Percentiles rank a stretch among this genome's conserved stretches.
phyloP scores from a whole-genome alignment of 2,797 vertebrate species.

The Spinus pinus region DNA sequence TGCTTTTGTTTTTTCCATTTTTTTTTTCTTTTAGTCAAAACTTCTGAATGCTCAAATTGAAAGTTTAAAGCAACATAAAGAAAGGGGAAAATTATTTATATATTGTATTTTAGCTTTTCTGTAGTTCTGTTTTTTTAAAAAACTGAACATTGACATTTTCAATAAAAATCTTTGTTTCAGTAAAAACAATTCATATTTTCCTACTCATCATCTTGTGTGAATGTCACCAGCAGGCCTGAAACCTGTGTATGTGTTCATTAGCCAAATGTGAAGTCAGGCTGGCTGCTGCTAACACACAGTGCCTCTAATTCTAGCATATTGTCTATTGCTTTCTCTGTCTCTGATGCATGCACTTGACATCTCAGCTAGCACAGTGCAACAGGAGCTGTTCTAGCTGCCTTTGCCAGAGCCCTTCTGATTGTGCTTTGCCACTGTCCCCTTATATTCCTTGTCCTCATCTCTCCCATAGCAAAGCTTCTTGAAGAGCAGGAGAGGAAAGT shows the following conservation, averaged over 20 bases:
- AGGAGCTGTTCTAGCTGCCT: neutral
- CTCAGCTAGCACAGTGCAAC: neutral
- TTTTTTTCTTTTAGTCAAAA: neutral
- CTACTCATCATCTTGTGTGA: neutral
- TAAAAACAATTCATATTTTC: constrained; percentile 16
- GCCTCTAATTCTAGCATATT: neutral
- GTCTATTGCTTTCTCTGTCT: neutral
- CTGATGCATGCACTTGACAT: neutral
- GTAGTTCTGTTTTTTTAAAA: neutral
- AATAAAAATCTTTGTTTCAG: neutral
- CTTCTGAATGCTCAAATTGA: neutral
- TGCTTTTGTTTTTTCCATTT: rapidly evolving
- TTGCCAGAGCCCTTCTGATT: neutral
- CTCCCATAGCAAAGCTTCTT: neutral
- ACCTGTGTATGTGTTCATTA: neutral
- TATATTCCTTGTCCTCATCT: neutral
- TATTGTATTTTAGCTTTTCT: neutral
- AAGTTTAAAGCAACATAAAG: neutral
- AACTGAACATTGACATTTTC: neutral
- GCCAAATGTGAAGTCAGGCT: neutral
- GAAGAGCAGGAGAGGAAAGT: neutral
- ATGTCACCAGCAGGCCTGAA: constrained; percentile 30
- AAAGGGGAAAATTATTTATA: neutral
- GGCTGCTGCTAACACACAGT: neutral
- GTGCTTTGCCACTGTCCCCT: neutral